Conservation (phyloP, 1,140 invertebrate species). For the Penaeus indicus region DNA sequence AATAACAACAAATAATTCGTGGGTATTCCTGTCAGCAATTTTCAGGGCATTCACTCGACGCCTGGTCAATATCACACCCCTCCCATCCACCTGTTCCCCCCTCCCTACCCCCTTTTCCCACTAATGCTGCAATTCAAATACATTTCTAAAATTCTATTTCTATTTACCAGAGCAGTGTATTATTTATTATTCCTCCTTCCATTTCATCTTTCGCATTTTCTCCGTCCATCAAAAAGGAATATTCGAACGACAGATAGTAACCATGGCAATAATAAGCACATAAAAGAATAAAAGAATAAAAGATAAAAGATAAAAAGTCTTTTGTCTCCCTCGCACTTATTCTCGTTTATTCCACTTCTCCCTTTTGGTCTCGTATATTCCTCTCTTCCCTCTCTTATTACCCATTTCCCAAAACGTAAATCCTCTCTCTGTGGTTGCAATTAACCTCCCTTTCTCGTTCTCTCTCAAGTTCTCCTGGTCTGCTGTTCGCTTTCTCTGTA, state of each 20-base stretch:
- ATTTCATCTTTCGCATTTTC: too few species aligned
- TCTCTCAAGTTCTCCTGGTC: neutral
- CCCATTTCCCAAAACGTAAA: neutral
- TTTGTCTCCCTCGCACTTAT: neutral
- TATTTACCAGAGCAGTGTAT: too few species aligned
- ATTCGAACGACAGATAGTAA: neutral
- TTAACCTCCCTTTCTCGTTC: neutral
- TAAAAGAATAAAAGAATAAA: neutral
- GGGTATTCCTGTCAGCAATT: too few species aligned
- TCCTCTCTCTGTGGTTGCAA: neutral
- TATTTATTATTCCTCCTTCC: neutral
- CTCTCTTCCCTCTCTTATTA: neutral
- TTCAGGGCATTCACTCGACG: too few species aligned
- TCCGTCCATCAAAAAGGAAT: neutral
- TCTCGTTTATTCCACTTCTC: neutral
- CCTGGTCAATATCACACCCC: neutral
- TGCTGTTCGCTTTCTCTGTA: neutral
- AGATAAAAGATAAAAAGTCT: neutral
- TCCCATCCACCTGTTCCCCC: neutral
- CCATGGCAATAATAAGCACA: neutral
- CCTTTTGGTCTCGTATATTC: neutral
- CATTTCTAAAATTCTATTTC: too few species aligned
- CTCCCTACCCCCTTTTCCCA: neutral
- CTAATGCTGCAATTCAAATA: too few species aligned
- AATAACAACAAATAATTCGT: too few species aligned